Evolutionary conservation across 2,888 invertebrate species (phyloP).

Genomic region (Axea sp.): DNA sequence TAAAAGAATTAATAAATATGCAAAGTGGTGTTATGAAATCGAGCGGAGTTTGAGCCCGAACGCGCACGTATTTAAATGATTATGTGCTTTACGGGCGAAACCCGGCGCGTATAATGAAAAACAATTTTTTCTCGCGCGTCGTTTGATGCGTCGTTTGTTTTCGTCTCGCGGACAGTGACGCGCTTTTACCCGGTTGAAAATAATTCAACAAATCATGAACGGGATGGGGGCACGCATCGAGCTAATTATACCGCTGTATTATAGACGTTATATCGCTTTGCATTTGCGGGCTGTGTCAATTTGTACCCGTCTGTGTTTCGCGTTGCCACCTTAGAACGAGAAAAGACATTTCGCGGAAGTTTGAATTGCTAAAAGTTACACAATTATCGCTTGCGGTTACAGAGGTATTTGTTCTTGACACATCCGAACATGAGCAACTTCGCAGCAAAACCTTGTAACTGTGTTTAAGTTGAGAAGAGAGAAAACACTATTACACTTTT

Average conservation of each 20-base stretch:
- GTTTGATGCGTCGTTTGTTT: constrained; percentile 4
- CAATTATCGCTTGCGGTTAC: constrained; percentile 63
- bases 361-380: constrained; percentile 61
- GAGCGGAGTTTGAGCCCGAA: constrained; percentile 51
- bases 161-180: background rate
- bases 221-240: too few species aligned
- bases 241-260: constrained; percentile 40
- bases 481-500: constrained; percentile 36
- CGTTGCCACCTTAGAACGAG: constrained; percentile 16
- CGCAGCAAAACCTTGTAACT: constrained; percentile 25
- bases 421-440: constrained; percentile 46
- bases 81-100: constrained; percentile 28
- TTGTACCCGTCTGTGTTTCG: constrained; percentile 21
- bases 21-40: constrained; percentile 59
- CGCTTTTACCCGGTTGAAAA: background rate
- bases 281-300: constrained; percentile 45
- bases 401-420: constrained; percentile 56
- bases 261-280: constrained; percentile 35
- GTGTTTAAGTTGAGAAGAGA: constrained; percentile 7
- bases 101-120: constrained; percentile 36
- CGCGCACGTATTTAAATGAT: constrained; percentile 53
- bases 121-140: constrained; percentile 28
- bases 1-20: constrained; percentile 63
- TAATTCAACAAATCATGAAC: too few species aligned
- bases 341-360: constrained; percentile 55